These are phyloP conservation scores for Gymnobelideus leadbeateri DNA, from an alignment of 2,113 vertebrate species.

Conservation along the genomic window DNA sequence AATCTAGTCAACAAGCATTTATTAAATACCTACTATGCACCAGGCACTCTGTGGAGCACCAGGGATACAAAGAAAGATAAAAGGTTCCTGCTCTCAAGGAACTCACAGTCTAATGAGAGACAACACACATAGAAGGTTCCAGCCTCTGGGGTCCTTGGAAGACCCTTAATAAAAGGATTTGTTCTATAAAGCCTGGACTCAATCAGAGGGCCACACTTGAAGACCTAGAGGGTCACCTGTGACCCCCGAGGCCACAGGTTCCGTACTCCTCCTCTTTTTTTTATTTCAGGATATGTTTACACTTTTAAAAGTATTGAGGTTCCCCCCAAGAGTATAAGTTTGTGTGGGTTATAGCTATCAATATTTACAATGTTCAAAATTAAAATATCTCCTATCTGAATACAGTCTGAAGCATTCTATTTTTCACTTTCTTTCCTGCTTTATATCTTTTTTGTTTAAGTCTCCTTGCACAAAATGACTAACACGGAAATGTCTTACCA, in stretches of 20 bases:
- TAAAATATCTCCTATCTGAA: neutral
- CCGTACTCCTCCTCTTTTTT: neutral
- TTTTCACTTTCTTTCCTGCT: neutral
- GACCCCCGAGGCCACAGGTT: too few relatives aligned
- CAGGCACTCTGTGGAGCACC: too few relatives aligned
- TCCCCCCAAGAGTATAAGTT: neutral
- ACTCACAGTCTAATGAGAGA: neutral
- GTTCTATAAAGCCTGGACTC: too few relatives aligned
- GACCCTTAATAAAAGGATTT: too few relatives aligned
- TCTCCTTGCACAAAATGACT: neutral
- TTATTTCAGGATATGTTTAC: neutral
- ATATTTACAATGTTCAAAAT: neutral
- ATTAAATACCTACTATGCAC: too few relatives aligned
- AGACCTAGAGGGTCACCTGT: too few relatives aligned
- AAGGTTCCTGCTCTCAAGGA: neutral
- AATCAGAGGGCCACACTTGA: too few relatives aligned
- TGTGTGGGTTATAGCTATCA: neutral
- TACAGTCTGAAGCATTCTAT: neutral
- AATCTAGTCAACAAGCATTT: too few relatives aligned
- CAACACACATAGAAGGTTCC: too few relatives aligned
- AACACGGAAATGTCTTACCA: neutral
- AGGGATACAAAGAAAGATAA: neutral
- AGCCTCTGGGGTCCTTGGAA: neutral
- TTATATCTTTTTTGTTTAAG: neutral
- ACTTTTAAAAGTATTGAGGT: neutral